Evolutionary conservation across 2,113 vertebrate species (phyloP), one percentile per base, ranked within the genome.

Genomic region (Propithecus coquereli): DNA sequence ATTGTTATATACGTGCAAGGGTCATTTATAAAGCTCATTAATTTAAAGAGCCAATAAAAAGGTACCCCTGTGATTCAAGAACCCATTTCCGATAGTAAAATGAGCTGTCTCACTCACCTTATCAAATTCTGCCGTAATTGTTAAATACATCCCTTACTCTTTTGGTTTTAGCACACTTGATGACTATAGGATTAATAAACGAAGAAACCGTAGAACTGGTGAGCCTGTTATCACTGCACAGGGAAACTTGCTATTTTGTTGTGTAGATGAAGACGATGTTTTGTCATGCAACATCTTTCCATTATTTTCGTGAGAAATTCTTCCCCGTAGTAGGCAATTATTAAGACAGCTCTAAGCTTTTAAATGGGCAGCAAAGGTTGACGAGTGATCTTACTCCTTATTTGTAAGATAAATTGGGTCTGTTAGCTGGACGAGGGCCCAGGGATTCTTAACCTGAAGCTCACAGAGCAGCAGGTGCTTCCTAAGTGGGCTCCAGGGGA

Each of bases 11-110:
- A 2, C 37, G 2, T 59, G 66, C 10, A 84, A 22, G 43, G 54
- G 13, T 77, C 71, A 71, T 70, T 94, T 83, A 37, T 82, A 66
- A 94, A 65, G 43, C 79, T 85, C 37, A 52, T 89, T 91, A 90
- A 80, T 79, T 92, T 90, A 88, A 74, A 86, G 59, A 79, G 65
- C 63, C 61, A 95, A 86, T 93, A 57, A 77, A 91, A 91, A 94
- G 74, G 25, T 65, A 50, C 84, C 89, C 30, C 57, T 79, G 45
- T 50, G 65, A 81, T 59, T 93, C 66, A 91, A 11, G 79, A 91
- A 80, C n/a, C n/a, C 10, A 32, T 57, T 70, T 94, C 57, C 68
- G 47, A 50, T 52, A 59, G 37, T 47, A 65, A 61, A 92, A 45
- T 34, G 50, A 76, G 47, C 81, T 89, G 18, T 70, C 37, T 18